phyloP scores from a whole-genome alignment of 1,140 invertebrate species.

The Lepidurus apus region DNA sequence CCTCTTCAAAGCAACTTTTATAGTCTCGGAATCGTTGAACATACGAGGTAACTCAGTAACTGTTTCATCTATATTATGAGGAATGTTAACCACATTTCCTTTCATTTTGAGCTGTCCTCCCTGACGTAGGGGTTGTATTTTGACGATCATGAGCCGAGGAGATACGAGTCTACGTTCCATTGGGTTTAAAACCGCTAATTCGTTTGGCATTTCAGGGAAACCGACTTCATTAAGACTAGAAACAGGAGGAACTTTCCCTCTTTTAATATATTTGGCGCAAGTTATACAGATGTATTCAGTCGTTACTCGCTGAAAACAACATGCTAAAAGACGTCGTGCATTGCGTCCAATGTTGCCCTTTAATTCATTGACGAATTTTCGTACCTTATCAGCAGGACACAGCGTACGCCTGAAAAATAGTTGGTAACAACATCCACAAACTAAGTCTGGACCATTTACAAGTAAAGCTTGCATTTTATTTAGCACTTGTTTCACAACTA shows the following conservation, averaged over 20 bases:
- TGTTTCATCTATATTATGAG: too few species aligned
- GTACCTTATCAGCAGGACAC: too few species aligned
- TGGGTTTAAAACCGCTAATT: not conserved
- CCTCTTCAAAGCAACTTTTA: not conserved
- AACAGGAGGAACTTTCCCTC: not conserved
- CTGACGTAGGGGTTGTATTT: not conserved
- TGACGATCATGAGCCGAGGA: not conserved
- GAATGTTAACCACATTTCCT: not conserved
- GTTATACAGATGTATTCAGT: not conserved
- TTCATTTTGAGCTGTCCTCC: not conserved
- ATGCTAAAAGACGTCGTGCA: too few species aligned
- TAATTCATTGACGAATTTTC: too few species aligned
- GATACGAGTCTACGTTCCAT: not conserved
- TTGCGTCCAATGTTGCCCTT: too few species aligned
- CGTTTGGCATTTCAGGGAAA: not conserved
- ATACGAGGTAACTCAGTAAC: not conserved
- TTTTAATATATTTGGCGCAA: not conserved
- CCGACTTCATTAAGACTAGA: not conserved
- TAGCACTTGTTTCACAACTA: too few species aligned
- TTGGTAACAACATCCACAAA: too few species aligned
- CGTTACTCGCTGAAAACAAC: too few species aligned
- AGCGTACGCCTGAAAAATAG: too few species aligned
- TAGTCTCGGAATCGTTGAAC: not conserved
- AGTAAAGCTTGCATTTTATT: too few species aligned
- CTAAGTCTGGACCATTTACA: too few species aligned